Evolutionary conservation across 2,113 vertebrate species (phyloP), one percentile per base, ranked within the genome.

Genomic region (Phalacrocorax brasilianus): DNA sequence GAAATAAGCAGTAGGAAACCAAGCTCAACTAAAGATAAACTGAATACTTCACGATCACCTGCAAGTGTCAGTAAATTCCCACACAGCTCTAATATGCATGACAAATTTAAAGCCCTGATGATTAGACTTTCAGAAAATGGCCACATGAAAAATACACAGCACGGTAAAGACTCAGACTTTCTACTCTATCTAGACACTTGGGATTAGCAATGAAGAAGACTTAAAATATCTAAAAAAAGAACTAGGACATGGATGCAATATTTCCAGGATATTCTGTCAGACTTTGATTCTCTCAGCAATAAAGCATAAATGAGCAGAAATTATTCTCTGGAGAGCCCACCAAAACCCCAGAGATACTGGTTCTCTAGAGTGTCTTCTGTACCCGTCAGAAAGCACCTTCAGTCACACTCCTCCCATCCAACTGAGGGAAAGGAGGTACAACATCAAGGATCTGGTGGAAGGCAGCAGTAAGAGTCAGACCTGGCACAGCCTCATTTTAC

Each of bases 341-440:
- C 23, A 67, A 63, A 91, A 20, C 17, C n/a, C 32, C 30, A 35
- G 30, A 83, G 62, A 47, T 11, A 30, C 6, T 26, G 11, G 14
- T 8, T 35, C 50, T 82, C 38, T 22, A 47, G 14, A 65, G 62
- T 63, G 66, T 5, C 75, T 80, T 49, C 71, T 30, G 13, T 52
- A 61, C 13, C 0, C 5, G 55, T 11, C n/a, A 55, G 14, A 5
- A 59, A n/a, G 47, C 4, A 47, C 18, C 61, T 78, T 13, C 40
- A 80, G 52, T 13, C 47, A 8, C 3, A 7, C 30, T 40, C 27
- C 3, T 15, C 33, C 33, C 66, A 14, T 11, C 21, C 0, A 0
- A 22, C 0, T 5, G 23, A 79, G 66, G n/a, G 27, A 14, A 28
- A 76, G 50, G 15, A 82, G 63, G 50, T 14, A 1, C 10, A 44